Base-by-base conservation (phyloP, 2,113 vertebrate species). In the Spizaetus ornatus region DNA sequence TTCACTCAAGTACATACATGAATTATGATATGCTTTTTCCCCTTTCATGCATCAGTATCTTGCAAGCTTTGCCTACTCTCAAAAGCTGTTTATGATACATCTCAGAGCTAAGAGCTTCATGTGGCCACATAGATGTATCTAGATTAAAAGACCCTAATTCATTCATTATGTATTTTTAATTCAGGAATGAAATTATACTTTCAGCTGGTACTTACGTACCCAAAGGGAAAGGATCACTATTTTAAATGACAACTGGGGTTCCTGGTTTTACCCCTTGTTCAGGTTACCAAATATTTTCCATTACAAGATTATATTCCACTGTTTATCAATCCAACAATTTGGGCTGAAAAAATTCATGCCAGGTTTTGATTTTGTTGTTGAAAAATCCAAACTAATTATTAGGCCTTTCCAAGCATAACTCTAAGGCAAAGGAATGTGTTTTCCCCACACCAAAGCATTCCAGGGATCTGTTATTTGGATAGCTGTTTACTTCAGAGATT, bases 401-500 rank as follows among this genome's bases (percentile, higher is more conserved):
- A 87, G 66, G 62, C 84, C 43, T 95, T 95, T 72, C 90, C 56
- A 94, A 88, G 74, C 70, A 69, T 56, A 92, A 94, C 61, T 78
- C 55, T 9, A 85, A 38, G 22, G 62, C 26, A 96, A 84, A 95
- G 82, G 87, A 97, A 94, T 91, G 93, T 32, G 53, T 90, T 96
- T 92, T 88, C 48, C 78, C 73, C 95, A 94, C 62, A 85, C 31
- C 38, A 96, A 85, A 96, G 87, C 93, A 96, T 96, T 91, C 92
- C 87, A 92, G 53, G 78, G 82, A 94, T 91, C 78, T 93, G 52
- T 67, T 91, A 69, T 88, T 90, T 94, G 84, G 91, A 95, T 72
- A 91, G 85, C 66, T 95, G 93, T 96, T 96, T 97, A 95, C 78
- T 95, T 96, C 77, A 82, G 56, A 93, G 95, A 93, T 61, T 95